A percentile compares a stretch with the other conserved stretches of the same genome.
phyloP scores from a whole-genome alignment of 2,888 invertebrate species.

The Lathronympha strigana region DNA sequence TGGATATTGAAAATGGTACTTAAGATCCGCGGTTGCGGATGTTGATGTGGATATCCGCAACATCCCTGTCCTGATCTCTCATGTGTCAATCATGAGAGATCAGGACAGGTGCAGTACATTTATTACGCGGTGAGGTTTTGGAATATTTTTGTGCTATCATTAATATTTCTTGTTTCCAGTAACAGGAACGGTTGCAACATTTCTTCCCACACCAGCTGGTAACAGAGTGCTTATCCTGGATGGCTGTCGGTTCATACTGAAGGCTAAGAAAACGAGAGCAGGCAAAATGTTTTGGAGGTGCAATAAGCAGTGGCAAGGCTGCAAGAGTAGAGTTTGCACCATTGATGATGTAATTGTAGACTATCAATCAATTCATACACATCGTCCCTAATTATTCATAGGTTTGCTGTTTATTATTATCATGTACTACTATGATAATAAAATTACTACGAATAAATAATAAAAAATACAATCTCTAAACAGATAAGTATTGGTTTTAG shows the following conservation, averaged over 20 bases:
- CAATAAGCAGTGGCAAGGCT: conserved; percentile 10
- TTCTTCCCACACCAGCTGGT: background rate
- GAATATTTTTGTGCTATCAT: background rate
- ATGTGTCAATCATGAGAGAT: no score
- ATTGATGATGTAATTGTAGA: background rate
- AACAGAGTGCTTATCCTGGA: conserved; percentile 1
- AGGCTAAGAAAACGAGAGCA: background rate
- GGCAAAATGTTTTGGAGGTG: conserved; percentile 10
- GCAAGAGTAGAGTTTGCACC: conserved; percentile 7
- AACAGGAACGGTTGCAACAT: background rate
- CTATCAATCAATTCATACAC: conserved; percentile 1
- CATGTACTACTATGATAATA: no score
- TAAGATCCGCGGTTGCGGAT: no score
- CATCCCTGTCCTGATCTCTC: no score
- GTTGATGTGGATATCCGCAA: no score
- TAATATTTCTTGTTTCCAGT: background rate
- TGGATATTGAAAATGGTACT: no score
- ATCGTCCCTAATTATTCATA: background rate
- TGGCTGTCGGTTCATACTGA: background rate
- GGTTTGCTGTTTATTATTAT: no score
- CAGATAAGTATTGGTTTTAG: no score
- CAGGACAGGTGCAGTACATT: no score
- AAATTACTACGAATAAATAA: no score
- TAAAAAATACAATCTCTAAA: background rate
- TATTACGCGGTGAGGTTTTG: no score